These are phyloP conservation scores for Chrysopilus asiliformis DNA, from an alignment of 2,888 invertebrate genomes.

Conservation along the genomic window DNA sequence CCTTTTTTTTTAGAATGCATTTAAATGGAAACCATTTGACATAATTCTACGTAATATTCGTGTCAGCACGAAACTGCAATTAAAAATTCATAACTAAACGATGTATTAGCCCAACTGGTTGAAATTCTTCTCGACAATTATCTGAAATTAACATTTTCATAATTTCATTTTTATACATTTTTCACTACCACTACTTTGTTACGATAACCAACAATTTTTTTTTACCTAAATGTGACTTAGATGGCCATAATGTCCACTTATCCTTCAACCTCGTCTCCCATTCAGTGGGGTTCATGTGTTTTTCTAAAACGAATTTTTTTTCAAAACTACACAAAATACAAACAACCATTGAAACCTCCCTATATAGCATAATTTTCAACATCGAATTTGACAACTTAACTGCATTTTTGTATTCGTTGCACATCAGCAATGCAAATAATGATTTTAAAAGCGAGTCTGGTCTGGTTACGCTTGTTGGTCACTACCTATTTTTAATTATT, in stretches of 20 bases:
- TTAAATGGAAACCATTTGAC: too few species aligned
- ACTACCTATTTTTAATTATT: slow-evolving; percentile 8
- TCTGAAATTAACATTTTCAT: slow-evolving; percentile 4
- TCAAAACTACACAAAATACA: too few species aligned
- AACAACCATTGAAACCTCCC: too few species aligned
- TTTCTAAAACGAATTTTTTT: too few species aligned
- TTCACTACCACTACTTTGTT: background rate
- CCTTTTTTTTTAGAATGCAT: too few species aligned
- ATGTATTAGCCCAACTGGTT: slow-evolving; percentile 10
- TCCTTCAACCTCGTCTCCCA: too few species aligned
- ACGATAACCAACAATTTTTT: too few species aligned
- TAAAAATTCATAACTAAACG: slow-evolving; percentile 13
- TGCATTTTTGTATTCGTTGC: slow-evolving; percentile 6
- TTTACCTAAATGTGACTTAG: too few species aligned
- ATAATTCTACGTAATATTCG: too few species aligned
- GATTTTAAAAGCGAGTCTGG: slow-evolving; percentile 2
- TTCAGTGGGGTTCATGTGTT: too few species aligned
- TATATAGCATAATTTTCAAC: background rate
- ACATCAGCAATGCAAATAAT: too few species aligned
- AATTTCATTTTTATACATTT: slow-evolving; percentile 3
- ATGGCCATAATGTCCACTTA: too few species aligned
- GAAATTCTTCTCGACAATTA: slow-evolving; percentile 9
- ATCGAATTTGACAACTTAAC: slow-evolving; percentile 5
- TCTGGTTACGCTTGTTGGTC: slow-evolving; percentile 10
- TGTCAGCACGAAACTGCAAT: slow-evolving; percentile 7